These are phyloP conservation scores for Corella eumyota DNA, from an alignment of 23 tunicate genomes.

Conservation along the genomic window DNA sequence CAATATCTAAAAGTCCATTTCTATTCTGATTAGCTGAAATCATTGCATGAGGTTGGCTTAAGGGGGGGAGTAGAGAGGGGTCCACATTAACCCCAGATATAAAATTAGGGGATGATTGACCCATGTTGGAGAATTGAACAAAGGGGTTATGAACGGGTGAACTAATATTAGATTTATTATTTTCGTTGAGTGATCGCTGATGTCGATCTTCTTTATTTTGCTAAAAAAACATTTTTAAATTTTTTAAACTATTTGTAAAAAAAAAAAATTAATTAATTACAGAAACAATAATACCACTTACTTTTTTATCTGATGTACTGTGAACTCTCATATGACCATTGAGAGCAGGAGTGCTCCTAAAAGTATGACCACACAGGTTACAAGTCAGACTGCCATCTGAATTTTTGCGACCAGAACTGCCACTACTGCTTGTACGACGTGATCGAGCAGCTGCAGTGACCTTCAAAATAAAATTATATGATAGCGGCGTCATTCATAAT, in stretches of 20 bases:
- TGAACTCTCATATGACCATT: constrained; percentile 93
- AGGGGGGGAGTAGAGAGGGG: background rate
- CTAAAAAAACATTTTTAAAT: too few species aligned
- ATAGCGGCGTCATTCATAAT: too few species aligned
- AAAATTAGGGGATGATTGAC: background rate
- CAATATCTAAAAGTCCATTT: constrained; percentile 37
- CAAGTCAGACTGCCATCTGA: constrained; percentile 79
- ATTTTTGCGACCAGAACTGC: constrained; percentile 32
- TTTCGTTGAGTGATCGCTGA: too few species aligned
- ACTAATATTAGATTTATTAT: too few species aligned
- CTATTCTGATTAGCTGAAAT: constrained; percentile 11
- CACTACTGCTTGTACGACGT: constrained; percentile 24
- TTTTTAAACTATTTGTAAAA: too few species aligned
- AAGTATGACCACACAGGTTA: constrained; percentile 65
- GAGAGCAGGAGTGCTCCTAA: constrained; percentile 75
- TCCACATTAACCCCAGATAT: background rate
- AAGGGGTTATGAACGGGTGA: too few species aligned
- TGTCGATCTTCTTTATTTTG: too few species aligned
- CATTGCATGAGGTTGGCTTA: background rate
- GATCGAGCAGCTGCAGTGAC: too few species aligned
- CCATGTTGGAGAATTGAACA: background rate
- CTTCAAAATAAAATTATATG: too few species aligned
- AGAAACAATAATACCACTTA: background rate
- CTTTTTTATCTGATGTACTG: constrained; percentile 78
- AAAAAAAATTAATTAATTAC: background rate